Evolutionary conservation across 1,140 invertebrate species (phyloP), one percentile per base, ranked within the genome.

Genomic region (Diorhabda elongata): DNA sequence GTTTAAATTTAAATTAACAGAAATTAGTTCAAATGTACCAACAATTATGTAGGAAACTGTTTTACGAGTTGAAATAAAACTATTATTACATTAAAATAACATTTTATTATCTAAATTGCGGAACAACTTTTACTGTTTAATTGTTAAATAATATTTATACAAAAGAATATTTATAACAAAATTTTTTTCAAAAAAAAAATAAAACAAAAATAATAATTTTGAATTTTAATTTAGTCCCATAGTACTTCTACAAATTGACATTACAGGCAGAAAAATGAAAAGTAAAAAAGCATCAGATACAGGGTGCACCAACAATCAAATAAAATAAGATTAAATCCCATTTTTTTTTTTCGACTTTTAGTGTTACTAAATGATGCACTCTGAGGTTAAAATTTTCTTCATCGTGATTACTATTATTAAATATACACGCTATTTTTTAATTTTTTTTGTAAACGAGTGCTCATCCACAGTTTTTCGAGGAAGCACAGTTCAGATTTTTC

Each of bases 41-140:
- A 26, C 26, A 26, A 26, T 1, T 26, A 26, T 26, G 26, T 26
- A 26, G 1, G 26, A 26, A 26, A 26, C 26, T 26, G 26, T 26
- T 26, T 26, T 26, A 26, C 26, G 26, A 26, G 26, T 26, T 26
- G 26, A 26, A 26, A 26, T 26, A 26, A 26, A 26, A 26, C 26
- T 26, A 26, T 26, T 26, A 44, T 7, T 65, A 65, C 42, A 60
- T 71, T 71, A 75, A 75, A 75, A 75, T 75, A 75, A 75, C 74
- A 75, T 73, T 75, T 73, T 75, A 75, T 75, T 75, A 70, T 73
- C 74, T 75, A 75, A 70, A 73, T 71, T 69, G 59, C 73, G 70
- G 71, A 68, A 75, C 70, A 75, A 71, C 67, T 65, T 69, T 73
- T 75, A 71, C 70, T 73, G 70, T 69, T 67, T 74, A 69, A 47